phyloP scores from a whole-genome alignment of 37 sponge, comb jelly and placozoan species.

The Petrosia ficiformis region DNA sequence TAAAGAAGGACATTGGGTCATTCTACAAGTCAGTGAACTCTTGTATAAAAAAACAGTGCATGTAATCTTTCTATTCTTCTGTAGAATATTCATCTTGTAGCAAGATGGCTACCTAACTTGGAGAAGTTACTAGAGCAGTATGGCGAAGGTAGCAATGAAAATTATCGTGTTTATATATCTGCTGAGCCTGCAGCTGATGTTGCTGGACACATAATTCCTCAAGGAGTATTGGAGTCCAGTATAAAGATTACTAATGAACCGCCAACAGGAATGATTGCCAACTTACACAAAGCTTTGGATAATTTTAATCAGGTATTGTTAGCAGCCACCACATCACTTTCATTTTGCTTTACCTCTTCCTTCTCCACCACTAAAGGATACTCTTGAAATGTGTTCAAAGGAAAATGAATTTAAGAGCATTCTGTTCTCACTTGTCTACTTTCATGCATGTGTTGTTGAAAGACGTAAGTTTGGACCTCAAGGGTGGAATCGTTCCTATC shows the following conservation, averaged over 20 bases:
- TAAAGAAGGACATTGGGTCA: slow-evolving; percentile 97
- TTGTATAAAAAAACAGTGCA: not conserved
- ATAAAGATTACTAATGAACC: slow-evolving; percentile 99
- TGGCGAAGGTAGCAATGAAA: slow-evolving; percentile 75
- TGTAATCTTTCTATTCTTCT: not conserved
- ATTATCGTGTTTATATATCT: slow-evolving; percentile 96
- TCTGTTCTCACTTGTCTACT: slow-evolving; percentile 92
- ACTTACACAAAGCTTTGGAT: slow-evolving; percentile 95
- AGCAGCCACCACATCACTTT: not conserved
- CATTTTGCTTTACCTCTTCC: not conserved
- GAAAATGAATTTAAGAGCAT: slow-evolving; percentile 98
- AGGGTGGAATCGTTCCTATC: slow-evolving; percentile 97
- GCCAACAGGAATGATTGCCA: slow-evolving; percentile 98
- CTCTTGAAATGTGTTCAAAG: slow-evolving; percentile 95
- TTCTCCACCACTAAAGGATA: slow-evolving; percentile 56
- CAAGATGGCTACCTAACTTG: slow-evolving; percentile 90
- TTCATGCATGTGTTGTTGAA: slow-evolving; percentile 97
- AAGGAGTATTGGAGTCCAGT: slow-evolving; percentile 92
- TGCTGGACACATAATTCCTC: slow-evolving; percentile 94
- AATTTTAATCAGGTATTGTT: slow-evolving; percentile 86
- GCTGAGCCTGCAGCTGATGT: slow-evolving; percentile 93
- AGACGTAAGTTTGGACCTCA: slow-evolving; percentile 99
- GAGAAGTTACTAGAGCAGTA: slow-evolving; percentile 95
- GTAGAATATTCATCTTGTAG: slow-evolving; percentile 95
- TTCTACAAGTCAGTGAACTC: slow-evolving; percentile 68